Conservation (phyloP, 92 coral and sea anemone genomes). For the Zoanthus gigantus region DNA sequence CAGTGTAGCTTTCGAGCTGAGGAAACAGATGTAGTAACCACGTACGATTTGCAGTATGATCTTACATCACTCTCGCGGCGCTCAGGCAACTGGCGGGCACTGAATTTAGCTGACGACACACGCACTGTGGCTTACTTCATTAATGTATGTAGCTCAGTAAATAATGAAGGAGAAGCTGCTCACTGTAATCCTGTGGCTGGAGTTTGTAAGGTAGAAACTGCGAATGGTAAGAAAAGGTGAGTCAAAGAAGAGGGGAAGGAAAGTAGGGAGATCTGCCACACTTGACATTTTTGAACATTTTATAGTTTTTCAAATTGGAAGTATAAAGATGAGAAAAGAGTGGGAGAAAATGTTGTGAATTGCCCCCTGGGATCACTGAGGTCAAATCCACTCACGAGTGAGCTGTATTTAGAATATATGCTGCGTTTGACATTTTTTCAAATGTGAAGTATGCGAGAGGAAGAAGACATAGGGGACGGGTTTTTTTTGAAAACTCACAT, state of each 20-base stretch:
- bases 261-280: no score
- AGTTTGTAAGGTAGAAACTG: constrained; percentile 73
- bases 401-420: no score
- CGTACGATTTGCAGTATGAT: constrained; percentile 71
- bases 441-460: not conserved
- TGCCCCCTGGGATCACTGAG: no score
- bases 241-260: not conserved
- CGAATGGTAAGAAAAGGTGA: constrained; percentile 45
- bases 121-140: constrained; percentile 63
- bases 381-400: no score
- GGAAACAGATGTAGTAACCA: not conserved
- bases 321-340: no score
- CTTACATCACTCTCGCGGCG: constrained; percentile 71
- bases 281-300: not conserved
- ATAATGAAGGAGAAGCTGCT: constrained; percentile 46
- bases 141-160: constrained; percentile 86
- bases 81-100: constrained; percentile 81
- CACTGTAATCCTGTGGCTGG: constrained; percentile 80
- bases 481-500: no score
- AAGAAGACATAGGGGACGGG: no score
- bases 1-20: constrained; percentile 81
- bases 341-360: no score
- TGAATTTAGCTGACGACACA: constrained; percentile 17
- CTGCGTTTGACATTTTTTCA: no score
- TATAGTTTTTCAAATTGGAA: not conserved